Conservation (phyloP, 2,888 invertebrate species). For the Trichogramma dendrolimi region DNA sequence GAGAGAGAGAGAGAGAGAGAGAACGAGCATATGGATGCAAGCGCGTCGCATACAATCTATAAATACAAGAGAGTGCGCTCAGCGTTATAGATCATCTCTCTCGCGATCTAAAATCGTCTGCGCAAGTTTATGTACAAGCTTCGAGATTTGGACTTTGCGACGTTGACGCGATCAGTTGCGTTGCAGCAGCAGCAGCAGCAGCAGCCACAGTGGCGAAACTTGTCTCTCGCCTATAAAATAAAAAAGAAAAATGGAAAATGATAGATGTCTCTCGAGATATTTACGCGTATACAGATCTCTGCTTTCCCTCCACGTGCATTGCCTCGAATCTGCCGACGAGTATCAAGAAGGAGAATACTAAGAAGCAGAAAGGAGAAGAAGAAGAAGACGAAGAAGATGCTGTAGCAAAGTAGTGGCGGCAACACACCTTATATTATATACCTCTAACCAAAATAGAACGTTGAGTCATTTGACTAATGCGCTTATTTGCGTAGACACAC, state of each 20-base stretch:
- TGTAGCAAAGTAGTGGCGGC: neutral
- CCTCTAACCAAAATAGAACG: conserved; percentile 27
- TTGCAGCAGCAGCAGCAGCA: neutral
- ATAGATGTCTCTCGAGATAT: conserved; percentile 25
- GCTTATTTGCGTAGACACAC: conserved; percentile 30
- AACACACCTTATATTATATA: conserved; percentile 1
- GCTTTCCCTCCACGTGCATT: neutral
- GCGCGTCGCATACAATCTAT: conserved; percentile 6
- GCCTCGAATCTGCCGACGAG: conserved; percentile 21
- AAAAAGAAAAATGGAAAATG: conserved; percentile 17
- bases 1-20: no score
- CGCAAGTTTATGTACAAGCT: neutral
- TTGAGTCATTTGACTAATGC: conserved; percentile 32
- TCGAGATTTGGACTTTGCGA: conserved; percentile 25
- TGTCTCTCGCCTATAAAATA: neutral
- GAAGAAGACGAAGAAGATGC: neutral
- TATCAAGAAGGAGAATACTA: neutral
- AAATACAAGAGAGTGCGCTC: conserved; percentile 15
- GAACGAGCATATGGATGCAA: no score
- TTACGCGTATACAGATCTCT: conserved; percentile 1
- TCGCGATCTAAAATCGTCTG: conserved; percentile 21
- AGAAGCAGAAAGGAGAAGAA: neutral
- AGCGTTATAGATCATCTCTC: conserved; percentile 23
- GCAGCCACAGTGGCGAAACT: neutral
- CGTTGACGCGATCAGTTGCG: conserved; percentile 16